These are phyloP conservation scores for Trichogramma pretiosum DNA, from an alignment of 1,140 invertebrate species.

Conservation along the genomic window DNA sequence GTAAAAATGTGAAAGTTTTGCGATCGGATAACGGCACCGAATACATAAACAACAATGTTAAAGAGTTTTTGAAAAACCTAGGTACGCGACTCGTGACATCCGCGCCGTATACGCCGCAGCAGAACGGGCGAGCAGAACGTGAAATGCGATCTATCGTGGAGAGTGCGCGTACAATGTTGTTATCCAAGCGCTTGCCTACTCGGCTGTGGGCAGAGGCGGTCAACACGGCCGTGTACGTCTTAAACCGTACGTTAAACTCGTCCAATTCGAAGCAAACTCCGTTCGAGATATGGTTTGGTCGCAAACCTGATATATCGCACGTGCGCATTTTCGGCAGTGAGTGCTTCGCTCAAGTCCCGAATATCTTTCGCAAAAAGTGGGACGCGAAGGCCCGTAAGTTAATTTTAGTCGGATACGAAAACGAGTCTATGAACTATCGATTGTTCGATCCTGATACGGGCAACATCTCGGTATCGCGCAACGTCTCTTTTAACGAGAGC, in stretches of 20 bases:
- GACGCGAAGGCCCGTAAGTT: too few relatives aligned
- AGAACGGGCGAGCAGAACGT: constrained; percentile 35
- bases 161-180: too few relatives aligned
- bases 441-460: too few relatives aligned
- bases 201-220: constrained; percentile 2
- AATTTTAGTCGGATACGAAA: too few relatives aligned
- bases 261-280: background rate
- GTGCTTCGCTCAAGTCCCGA: too few relatives aligned
- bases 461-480: too few relatives aligned
- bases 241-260: background rate
- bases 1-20: too few relatives aligned
- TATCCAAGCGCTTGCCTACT: too few relatives aligned
- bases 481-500: too few relatives aligned
- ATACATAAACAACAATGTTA: constrained; percentile 16
- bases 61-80: constrained; percentile 10
- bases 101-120: constrained; percentile 34
- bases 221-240: constrained; percentile 3
- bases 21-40: constrained; percentile 22
- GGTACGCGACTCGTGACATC: constrained; percentile 20
- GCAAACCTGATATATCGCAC: constrained; percentile 24
- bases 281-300: constrained; percentile 23
- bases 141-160: constrained; percentile 31
- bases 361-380: too few relatives aligned
- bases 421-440: too few relatives aligned
- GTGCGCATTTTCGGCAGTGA: too few relatives aligned